Evolutionary conservation across 2,888 invertebrate genomes (phyloP), one percentile per base, ranked within the genome.

Genomic region (Noctuana brunneofusca): DNA sequence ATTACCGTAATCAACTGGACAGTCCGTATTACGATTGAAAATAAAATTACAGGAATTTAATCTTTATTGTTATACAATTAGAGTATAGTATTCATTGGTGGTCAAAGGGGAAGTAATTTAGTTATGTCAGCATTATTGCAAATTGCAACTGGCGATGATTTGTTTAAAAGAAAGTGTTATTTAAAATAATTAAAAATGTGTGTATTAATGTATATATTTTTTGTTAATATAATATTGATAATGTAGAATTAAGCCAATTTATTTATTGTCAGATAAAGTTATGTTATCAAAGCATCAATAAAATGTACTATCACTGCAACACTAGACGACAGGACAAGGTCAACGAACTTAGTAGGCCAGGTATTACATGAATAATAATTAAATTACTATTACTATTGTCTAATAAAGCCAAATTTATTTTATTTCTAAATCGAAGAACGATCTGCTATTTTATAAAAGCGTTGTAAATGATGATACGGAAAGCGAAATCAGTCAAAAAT

Each of bases 401-500:
- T 27, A 8, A 27, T 8, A 27, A 27, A 5, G 27, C 27, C 3
- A 27, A 27, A 27, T 27, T 8, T 27, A 27, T 8, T 27, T 27
- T 5, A 8, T 27, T 27, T 3, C 27, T 3, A 5, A 27, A 27
- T 5, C 3, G 3, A 27, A 27, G 8, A 27, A 27, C 8, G n/a
- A n/a, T n/a, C n/a, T n/a, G n/a, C n/a, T n/a, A 9, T 30, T 30
- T 30, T 30, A 6, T 9, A 30, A 30, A 9, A 30, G 5, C 6
- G 0, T 6, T 30, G 6, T 38, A 38, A 41, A 41, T 16, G 16
- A 5, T 16, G 16, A 1, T 0, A 48, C 20, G 22, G 14, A 48
- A 46, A 56, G 56, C 20, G 20, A 48, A 38, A 58, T 11, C 52
- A 64, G 18, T 57, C 66, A 32, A 62, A 43, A 55, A 56, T 9